phyloP scores from a whole-genome alignment of 2,113 vertebrate species.

The Abramis brama region DNA sequence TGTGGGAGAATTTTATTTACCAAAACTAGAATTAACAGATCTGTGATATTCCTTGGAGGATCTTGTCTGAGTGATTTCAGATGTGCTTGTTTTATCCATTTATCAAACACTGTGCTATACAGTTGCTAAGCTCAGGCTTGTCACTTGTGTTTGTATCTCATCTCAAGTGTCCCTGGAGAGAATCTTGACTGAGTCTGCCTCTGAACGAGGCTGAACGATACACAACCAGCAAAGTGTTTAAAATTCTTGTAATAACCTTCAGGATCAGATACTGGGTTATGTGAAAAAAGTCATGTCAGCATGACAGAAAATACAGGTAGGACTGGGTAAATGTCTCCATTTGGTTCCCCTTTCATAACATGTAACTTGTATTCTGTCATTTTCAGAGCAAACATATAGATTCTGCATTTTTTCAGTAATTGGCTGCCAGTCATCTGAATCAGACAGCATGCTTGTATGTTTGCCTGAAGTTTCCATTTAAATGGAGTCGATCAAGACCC shows the following conservation, averaged over 20 bases:
- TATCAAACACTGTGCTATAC: slow-evolving; percentile 16
- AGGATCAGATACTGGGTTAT: not conserved
- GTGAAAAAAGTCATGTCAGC: not conserved
- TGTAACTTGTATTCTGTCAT: not conserved
- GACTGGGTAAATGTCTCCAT: not conserved
- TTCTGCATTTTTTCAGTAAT: not conserved
- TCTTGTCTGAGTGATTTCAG: not conserved
- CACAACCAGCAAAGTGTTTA: not conserved
- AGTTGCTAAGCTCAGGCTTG: slow-evolving; percentile 24
- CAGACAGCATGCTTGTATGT: not conserved
- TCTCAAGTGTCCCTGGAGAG: slow-evolving; percentile 39
- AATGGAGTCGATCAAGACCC: not conserved
- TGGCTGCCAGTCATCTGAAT: not conserved
- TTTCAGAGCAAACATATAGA: not conserved
- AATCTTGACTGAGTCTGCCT: not conserved
- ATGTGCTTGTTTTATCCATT: slow-evolving; percentile 11
- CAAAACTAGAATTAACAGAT: not conserved
- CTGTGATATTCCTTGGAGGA: slow-evolving; percentile 7
- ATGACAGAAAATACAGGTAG: slow-evolving; percentile 2
- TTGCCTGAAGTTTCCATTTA: not conserved
- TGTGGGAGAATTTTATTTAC: not conserved
- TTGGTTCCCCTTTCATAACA: not conserved
- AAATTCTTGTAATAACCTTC: slow-evolving; percentile 8
- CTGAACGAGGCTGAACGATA: not conserved
- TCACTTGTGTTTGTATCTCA: slow-evolving; percentile 27